Evolutionary conservation across 2,888 invertebrate genomes (phyloP).

Genomic region (Melieria crassipennis): DNA sequence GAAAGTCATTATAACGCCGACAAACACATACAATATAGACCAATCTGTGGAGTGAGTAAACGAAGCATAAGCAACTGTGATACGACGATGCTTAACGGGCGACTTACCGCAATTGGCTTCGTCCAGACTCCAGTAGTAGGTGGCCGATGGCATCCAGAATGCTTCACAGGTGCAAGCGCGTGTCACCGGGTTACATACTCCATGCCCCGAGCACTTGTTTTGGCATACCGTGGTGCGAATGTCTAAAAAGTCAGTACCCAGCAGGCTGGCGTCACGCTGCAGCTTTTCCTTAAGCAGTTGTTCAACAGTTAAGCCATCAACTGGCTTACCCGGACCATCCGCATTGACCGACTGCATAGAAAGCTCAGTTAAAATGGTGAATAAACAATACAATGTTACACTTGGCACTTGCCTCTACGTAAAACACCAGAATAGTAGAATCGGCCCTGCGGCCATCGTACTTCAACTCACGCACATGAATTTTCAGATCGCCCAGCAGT

Average conservation of each 20-base stretch:
- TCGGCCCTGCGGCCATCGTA: constrained; percentile 72
- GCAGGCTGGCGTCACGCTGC: constrained; percentile 74
- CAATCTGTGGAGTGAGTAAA: constrained; percentile 72
- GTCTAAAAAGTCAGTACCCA: constrained; percentile 76
- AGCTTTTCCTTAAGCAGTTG: constrained; percentile 75
- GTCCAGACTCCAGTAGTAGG: constrained; percentile 72
- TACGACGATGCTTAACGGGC: no score
- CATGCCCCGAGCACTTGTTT: constrained; percentile 92
- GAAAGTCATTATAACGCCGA: constrained; percentile 74
- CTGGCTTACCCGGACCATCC: constrained; percentile 31
- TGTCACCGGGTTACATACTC: constrained; percentile 84
- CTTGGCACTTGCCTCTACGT: constrained; percentile 66
- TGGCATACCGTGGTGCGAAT: constrained; percentile 89
- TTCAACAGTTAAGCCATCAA: constrained; percentile 75
- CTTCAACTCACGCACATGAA: constrained; percentile 70
- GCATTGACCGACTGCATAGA: constrained; percentile 4
- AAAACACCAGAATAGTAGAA: constrained; percentile 76
- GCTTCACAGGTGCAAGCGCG: constrained; percentile 90
- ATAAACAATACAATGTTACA: neutral
- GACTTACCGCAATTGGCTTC: constrained; percentile 83
- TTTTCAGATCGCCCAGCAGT: constrained; percentile 76
- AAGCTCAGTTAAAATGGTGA: neutral
- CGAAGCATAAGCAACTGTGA: neutral
- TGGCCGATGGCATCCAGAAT: constrained; percentile 94
- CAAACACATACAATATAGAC: constrained; percentile 92